Evolutionary conservation across 1,140 invertebrate genomes (phyloP).

Genomic region (Caenorhabditis brenneri): DNA sequence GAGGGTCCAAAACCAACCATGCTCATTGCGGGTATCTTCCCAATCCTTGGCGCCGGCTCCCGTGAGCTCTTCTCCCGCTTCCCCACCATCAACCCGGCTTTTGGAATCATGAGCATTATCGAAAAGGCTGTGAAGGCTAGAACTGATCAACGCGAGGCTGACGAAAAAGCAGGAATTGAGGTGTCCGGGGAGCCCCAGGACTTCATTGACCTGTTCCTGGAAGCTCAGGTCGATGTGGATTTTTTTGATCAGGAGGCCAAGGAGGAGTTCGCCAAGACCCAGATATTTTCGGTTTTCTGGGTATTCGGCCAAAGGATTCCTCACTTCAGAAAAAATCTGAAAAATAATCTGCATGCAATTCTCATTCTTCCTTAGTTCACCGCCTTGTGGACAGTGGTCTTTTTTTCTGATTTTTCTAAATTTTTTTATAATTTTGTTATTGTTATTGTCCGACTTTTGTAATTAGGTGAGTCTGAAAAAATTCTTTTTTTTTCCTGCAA

Average conservation of each 20-base stretch:
- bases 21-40: not conserved
- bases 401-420: no score
- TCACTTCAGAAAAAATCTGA: no score
- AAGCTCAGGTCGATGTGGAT: not conserved
- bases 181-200: conserved; percentile 24
- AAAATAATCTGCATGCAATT: conserved; percentile 67
- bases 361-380: no score
- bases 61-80: no score
- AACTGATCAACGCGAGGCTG: not conserved
- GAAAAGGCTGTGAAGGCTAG: not conserved
- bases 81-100: not conserved
- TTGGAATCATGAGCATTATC: not conserved
- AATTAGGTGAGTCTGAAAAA: no score
- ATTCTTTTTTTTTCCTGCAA: no score
- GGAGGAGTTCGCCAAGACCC: conserved; percentile 34
- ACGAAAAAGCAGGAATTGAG: conserved; percentile 5
- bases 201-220: conserved; percentile 48
- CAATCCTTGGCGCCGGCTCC: not conserved
- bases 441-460: no score
- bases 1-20: not conserved
- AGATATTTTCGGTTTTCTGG: no score
- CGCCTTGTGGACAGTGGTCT: no score
- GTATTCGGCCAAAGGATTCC: no score
- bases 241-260: not conserved
- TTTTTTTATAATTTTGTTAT: no score